Evolutionary conservation across 1,140 invertebrate species (phyloP), one percentile per base, ranked within the genome.

Genomic region (Macrobrachium rosenbergii): DNA sequence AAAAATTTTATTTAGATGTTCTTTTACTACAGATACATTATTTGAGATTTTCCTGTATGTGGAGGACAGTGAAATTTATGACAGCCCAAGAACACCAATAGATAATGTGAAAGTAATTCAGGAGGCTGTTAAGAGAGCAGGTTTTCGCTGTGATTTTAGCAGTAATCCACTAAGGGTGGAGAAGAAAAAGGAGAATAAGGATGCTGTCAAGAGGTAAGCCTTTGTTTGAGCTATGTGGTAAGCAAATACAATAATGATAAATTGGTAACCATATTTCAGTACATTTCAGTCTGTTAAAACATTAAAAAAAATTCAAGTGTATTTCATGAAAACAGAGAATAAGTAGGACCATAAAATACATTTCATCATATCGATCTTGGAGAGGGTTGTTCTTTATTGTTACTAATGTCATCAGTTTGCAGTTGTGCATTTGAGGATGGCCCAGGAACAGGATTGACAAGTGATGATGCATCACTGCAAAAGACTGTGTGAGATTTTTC

Each of bases 41-140:
- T 94, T 95, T 87, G 94, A 95, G 91, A 94, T 94, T 5, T 93
- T 97, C 92, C 90, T 93, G 14, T 95, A 94, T 92, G 93, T 95
- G 2, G 93, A 94, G 81, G 93, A 94, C 89, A 92, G 94, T 21
- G 92, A 93, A 23, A 90, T 92, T 89, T 92, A 94, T 93, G 92
- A 93, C 85, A 90, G 92, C 69, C 89, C 92, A 6, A 82, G 91
- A 69, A 92, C 92, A 67, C 89, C 91, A 23, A 92, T 95, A 77
- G 91, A 93, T 63, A 92, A 94, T 91, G 90, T 93, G 0, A 91
- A 94, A 90, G 93, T 96, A 19, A 92, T 95, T 62, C 92, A 94
- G 90, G 93, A 95, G 87, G 92, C 95, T 80, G 93, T 95, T 0
- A 95, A 94, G 89, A 95, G 94, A 91, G 93, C 94, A 76, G 95